Percentiles rank a stretch among this genome's conserved stretches.
phyloP scores from a whole-genome alignment of 2,888 invertebrate species.

The Agriotes lineatus region DNA sequence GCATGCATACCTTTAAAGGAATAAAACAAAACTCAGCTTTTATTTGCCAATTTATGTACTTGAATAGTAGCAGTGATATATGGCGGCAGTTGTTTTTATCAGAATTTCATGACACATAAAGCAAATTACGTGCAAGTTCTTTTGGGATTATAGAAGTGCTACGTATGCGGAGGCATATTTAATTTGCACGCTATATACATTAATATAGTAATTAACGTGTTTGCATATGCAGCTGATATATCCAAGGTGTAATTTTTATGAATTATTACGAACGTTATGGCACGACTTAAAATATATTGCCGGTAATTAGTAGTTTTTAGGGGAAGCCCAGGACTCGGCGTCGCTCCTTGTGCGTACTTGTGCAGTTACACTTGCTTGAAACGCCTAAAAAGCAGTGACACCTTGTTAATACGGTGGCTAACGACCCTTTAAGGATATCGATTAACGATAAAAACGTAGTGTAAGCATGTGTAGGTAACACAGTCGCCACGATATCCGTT shows the following conservation, averaged over 20 bases:
- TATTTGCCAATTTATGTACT: too few species aligned
- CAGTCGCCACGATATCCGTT: conserved; percentile 53
- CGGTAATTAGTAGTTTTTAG: not conserved
- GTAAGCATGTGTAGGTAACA: conserved; percentile 54
- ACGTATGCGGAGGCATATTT: not conserved
- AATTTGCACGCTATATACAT: not conserved
- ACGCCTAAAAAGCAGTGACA: conserved; percentile 26
- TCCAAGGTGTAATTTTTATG: not conserved
- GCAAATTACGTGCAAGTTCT: too few species aligned
- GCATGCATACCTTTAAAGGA: too few species aligned
- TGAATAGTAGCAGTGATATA: too few species aligned
- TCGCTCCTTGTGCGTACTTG: too few species aligned
- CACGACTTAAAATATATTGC: too few species aligned
- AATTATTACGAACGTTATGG: conserved; percentile 8
- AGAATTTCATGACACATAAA: too few species aligned
- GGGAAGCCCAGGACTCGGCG: too few species aligned
- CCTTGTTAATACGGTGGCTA: conserved; percentile 37
- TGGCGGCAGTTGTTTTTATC: too few species aligned
- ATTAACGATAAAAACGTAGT: conserved; percentile 55
- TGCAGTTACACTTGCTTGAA: not conserved
- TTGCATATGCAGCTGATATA: conserved; percentile 14
- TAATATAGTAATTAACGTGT: conserved; percentile 19
- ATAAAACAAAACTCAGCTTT: too few species aligned
- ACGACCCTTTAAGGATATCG: conserved; percentile 50
- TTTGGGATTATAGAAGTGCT: not conserved